A percentile compares a stretch with the other conserved stretches of the same genome.
Conservation (phyloP, 1,140 invertebrate species). For the Battus philenor region DNA sequence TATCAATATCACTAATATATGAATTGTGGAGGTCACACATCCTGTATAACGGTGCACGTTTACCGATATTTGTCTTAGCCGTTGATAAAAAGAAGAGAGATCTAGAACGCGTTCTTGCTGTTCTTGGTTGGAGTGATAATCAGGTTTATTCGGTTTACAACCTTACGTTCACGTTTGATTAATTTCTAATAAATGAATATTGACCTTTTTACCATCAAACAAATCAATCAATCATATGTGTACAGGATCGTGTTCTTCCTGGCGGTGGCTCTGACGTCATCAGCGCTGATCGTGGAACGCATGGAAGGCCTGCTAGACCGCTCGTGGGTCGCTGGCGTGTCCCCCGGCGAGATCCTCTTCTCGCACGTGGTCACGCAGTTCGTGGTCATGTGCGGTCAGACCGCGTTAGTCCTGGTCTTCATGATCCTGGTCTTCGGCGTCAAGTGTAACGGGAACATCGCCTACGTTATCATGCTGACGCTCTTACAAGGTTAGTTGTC, state of each 20-base stretch:
- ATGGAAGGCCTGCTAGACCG: constrained; percentile 92
- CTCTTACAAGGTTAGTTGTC: constrained; percentile 82
- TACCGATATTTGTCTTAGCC: too few species aligned
- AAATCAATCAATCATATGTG: too few species aligned
- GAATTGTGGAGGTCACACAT: too few species aligned
- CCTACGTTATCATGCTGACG: constrained; percentile 89
- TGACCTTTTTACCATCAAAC: too few species aligned
- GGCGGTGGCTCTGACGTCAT: constrained; percentile 93
- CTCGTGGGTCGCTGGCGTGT: constrained; percentile 92
- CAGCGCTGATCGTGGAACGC: constrained; percentile 93
- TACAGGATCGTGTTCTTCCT: constrained; percentile 96
- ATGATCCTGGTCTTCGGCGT: constrained; percentile 94
- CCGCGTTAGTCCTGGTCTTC: constrained; percentile 89
- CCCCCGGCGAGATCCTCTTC: constrained; percentile 91
- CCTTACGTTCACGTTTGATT: too few species aligned
- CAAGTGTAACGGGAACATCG: constrained; percentile 89
- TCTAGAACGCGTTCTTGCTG: too few species aligned
- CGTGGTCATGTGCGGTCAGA: constrained; percentile 95
- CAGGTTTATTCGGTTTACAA: too few species aligned
- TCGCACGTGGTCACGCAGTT: constrained; percentile 96
- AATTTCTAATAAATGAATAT: too few species aligned
- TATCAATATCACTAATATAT: too few species aligned
- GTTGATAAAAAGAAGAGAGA: too few species aligned
- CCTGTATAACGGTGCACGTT: too few species aligned
- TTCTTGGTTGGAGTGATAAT: too few species aligned